Conservation (phyloP, 1,140 invertebrate genomes). For the Bombus terrestris region DNA sequence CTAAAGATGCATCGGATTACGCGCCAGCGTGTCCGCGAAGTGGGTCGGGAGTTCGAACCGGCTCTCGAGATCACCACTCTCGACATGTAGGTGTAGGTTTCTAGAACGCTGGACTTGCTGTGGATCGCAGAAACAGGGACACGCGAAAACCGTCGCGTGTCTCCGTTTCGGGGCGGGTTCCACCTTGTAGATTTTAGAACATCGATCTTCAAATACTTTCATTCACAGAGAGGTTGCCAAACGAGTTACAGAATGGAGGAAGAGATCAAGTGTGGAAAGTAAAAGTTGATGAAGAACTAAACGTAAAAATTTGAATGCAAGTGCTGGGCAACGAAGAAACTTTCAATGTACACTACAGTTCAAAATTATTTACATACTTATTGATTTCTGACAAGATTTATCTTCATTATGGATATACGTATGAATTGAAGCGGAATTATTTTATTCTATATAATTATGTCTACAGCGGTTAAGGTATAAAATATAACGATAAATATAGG, state of each 20-base stretch:
- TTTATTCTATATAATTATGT: too few species aligned
- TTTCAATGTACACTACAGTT: background rate
- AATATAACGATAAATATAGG: too few species aligned
- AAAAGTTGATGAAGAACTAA: background rate
- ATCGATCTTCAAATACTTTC: background rate
- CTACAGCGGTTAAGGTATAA: too few species aligned
- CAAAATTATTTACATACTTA: too few species aligned
- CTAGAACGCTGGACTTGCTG: slow-evolving; percentile 57
- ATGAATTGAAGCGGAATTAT: too few species aligned
- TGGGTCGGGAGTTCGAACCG: slow-evolving; percentile 61
- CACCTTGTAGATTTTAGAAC: background rate
- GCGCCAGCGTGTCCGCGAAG: slow-evolving; percentile 45
- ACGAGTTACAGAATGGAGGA: background rate
- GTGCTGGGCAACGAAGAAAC: background rate
- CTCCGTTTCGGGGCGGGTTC: too few species aligned
- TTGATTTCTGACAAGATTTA: too few species aligned
- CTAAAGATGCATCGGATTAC: slow-evolving; percentile 45
- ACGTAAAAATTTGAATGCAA: background rate
- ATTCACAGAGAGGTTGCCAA: background rate
- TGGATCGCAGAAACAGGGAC: slow-evolving; percentile 56
- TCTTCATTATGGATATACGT: too few species aligned
- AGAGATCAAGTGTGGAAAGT: background rate
- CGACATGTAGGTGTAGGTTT: slow-evolving; percentile 68
- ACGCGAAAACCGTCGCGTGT: slow-evolving; percentile 38
- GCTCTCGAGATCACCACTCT: slow-evolving; percentile 66